Conservation (phyloP, 1,140 invertebrate genomes). For the Chlorops oryzae region DNA sequence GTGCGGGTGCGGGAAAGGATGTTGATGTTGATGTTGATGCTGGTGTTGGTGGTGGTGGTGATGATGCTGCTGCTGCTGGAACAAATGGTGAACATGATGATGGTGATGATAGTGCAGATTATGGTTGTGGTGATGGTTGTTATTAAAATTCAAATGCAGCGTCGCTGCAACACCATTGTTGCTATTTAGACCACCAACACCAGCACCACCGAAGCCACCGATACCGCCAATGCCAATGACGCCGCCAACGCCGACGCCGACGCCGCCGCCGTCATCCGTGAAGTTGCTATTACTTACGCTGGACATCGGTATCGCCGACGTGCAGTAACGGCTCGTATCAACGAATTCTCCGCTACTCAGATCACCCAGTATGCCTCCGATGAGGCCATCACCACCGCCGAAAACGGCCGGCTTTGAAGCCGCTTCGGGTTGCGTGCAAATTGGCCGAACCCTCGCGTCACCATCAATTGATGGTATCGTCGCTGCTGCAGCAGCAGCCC, state of each 20-base stretch:
- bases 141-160: constrained; percentile 44
- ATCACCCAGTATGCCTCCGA: constrained; percentile 42
- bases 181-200: constrained; percentile 12
- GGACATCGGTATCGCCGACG: constrained; percentile 34
- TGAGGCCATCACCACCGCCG: constrained; percentile 34
- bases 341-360: constrained; percentile 43
- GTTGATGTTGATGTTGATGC: constrained; percentile 8
- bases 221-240: not conserved
- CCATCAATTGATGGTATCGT: constrained; percentile 35
- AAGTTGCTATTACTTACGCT: constrained; percentile 6
- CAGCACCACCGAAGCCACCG: constrained; percentile 2
- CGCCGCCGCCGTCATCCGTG: not conserved
- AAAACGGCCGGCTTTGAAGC: constrained; percentile 12
- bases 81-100: constrained; percentile 28
- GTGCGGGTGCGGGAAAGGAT: constrained; percentile 16
- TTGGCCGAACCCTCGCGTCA: constrained; percentile 36
- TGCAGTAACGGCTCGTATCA: constrained; percentile 46
- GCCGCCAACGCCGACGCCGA: constrained; percentile 1
- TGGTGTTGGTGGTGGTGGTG: constrained; percentile 17
- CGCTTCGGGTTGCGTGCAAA: constrained; percentile 45
- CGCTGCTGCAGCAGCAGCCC: constrained; percentile 2
- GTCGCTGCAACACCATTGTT: constrained; percentile 34
- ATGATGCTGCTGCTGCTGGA: constrained; percentile 21
- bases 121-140: constrained; percentile 45
- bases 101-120: constrained; percentile 34